These are phyloP conservation scores for Plutomurus gul DNA, from an alignment of 1,140 invertebrate species.

Conservation along the genomic window DNA sequence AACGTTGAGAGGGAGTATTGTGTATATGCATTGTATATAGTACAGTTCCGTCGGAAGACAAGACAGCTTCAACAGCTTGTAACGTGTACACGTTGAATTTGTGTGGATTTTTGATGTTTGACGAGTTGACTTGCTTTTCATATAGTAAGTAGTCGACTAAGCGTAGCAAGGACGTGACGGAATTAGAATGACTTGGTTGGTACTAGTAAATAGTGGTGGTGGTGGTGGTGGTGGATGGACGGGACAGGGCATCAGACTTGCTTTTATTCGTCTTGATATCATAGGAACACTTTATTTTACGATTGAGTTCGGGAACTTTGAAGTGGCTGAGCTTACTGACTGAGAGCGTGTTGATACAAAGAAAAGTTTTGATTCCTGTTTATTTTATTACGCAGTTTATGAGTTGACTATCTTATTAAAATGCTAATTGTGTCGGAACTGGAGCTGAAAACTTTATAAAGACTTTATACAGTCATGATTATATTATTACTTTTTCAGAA, in stretches of 20 bases:
- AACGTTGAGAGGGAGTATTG: not conserved
- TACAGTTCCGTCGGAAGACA: constrained; percentile 21
- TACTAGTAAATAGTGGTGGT: too few relatives aligned
- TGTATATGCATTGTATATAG: not conserved
- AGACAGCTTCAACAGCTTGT: not conserved
- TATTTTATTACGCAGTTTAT: constrained; percentile 19
- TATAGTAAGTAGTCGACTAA: not conserved
- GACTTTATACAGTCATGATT: not conserved
- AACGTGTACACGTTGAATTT: not conserved
- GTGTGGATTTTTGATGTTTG: not conserved
- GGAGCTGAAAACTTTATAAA: too few relatives aligned
- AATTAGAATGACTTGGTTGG: constrained; percentile 3
- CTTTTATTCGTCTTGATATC: not conserved
- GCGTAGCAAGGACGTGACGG: constrained; percentile 1
- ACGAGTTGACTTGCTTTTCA: constrained; percentile 9
- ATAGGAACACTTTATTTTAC: constrained; percentile 21
- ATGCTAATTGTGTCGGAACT: constrained; percentile 26
- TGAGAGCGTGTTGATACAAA: not conserved
- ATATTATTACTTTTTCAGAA: not conserved
- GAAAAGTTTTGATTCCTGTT: constrained; percentile 22
- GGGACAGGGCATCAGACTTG: too few relatives aligned
- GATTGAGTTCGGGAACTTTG: constrained; percentile 3
- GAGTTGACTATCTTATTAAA: constrained; percentile 27
- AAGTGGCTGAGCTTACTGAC: constrained; percentile 4
- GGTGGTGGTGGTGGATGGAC: too few relatives aligned